Evolutionary conservation across 2,113 vertebrate species (phyloP), one percentile per base, ranked within the genome.

Genomic region (Elaphurus davidianus): DNA sequence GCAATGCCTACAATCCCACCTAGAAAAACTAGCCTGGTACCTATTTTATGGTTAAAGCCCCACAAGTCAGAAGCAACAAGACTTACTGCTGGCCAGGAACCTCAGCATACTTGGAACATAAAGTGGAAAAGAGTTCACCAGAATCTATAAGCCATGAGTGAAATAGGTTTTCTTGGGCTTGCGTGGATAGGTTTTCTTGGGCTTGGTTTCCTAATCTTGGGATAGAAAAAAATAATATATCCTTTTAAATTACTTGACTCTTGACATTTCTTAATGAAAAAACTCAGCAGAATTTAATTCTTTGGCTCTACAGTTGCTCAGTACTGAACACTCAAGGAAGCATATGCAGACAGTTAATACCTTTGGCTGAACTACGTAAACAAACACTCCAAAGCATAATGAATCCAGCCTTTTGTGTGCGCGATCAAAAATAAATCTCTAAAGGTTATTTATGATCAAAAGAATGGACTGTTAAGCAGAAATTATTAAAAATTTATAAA

Each of bases 401-500:
- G 50, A 89, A 91, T 84, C 3, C 40, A 90, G 57, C 14, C 12
- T 28, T 95, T 7, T 71, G n/a, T 57, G 2, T 88, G n/a, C 40
- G 10, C 1, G 27, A 82, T 71, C 33, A 94, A 97, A 28, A 95
- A 97, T 83, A 93, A 91, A 92, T 78, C 47, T 93, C 47, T 71
- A 85, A n/a, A 87, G 30, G 27, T 94, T 86, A 97, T 81, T 93
- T 86, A 92, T 71, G 13, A 85, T 52, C 78, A 79, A 82, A 89
- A 87, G 30, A 92, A 19, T n/a, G 13, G 36, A 60, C 60, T 30
- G 1, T 90, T 91, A 88, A 92, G 3, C 33, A 60, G 54, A 74
- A 98, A 85, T 52, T 81, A 87, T 81, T 90, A 62, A 91, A 94
- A 97, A 96, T 16, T 90, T 54, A 59, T 36, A 88, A 83, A 91